Base-by-base conservation (phyloP, 2,113 vertebrate species). In the Pipa parva region DNA sequence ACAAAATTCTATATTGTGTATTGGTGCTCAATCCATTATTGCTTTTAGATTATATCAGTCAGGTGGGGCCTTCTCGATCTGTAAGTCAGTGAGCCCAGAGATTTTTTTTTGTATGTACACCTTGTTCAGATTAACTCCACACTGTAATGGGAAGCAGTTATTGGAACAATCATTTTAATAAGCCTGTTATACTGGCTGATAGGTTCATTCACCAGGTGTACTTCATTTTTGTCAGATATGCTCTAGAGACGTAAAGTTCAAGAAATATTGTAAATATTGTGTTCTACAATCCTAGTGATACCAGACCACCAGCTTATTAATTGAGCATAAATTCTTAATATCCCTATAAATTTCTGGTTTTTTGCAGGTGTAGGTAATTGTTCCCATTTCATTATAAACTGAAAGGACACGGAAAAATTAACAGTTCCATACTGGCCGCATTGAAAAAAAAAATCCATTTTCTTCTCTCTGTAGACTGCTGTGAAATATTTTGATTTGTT, bases 321-420 rank as follows among this genome's bases (percentile, higher is more conserved):
- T 70, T 33, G 36, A 54, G 52, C 54, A 70, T 61, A 70, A 45
- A 59, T 61, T 29, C 54, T 67, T 70, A 54, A 70, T 28, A 54
- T n/a, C 59, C 48, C 26, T 52, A 51, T 60, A 59, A 70, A 59
- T 61, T 70, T 48, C 56, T 70, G 56, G 57, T 57, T 70, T 58
- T 45, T 48, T 70, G 61, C 66, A 70, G 66, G 66, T 70, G 57
- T 61, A 60, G 45, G 60, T 70, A 70, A 70, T 70, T 36, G 36
- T 61, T 70, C 66, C 66, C 66, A 54, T 70, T 61, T 31, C 17
- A 27, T 28, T 70, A 15, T 74, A 64, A 50, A 77, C 67, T 58
- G 64, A 71, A 77, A 74, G 36, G 62, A 54, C 39, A 57, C 78
- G 74, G 77, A 71, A 77, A 82, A 76, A 75, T 76, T 63, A 82